Conservation (phyloP, 2,113 vertebrate genomes). For the Chaetodon auriga region DNA sequence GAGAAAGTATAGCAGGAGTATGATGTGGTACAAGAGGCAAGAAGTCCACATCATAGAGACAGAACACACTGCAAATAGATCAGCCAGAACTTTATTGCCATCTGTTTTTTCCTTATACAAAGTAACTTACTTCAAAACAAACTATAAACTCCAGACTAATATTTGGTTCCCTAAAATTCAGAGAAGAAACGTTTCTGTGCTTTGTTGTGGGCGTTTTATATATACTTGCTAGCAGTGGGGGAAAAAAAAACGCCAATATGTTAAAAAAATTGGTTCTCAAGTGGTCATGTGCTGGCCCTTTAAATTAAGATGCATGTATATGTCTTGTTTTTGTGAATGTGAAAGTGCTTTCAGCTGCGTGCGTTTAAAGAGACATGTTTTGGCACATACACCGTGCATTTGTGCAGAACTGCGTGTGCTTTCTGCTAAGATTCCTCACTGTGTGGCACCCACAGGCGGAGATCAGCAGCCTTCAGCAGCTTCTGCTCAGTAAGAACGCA, state of each 20-base stretch:
- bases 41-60: not conserved
- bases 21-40: not conserved
- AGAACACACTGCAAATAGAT: constrained; percentile 33
- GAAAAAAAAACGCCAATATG: not conserved
- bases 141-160: constrained; percentile 26
- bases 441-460: constrained; percentile 86
- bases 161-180: constrained; percentile 7
- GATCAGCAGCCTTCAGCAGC: constrained; percentile 93
- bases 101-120: constrained; percentile 33
- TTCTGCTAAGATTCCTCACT: constrained; percentile 26
- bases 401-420: constrained; percentile 5
- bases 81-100: constrained; percentile 38
- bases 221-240: not conserved
- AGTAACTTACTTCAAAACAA: constrained; percentile 48
- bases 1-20: not conserved
- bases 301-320: not conserved
- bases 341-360: constrained; percentile 2
- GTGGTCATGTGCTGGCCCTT: not conserved
- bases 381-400: not conserved
- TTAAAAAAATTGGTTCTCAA: not conserved
- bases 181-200: not conserved
- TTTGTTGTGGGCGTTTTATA: constrained; percentile 40
- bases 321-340: constrained; percentile 17
- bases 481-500: constrained; percentile 91
- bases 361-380: constrained; percentile 16